Base-by-base conservation (phyloP, 2,888 invertebrate species). In the Drosophila neotestacea region DNA sequence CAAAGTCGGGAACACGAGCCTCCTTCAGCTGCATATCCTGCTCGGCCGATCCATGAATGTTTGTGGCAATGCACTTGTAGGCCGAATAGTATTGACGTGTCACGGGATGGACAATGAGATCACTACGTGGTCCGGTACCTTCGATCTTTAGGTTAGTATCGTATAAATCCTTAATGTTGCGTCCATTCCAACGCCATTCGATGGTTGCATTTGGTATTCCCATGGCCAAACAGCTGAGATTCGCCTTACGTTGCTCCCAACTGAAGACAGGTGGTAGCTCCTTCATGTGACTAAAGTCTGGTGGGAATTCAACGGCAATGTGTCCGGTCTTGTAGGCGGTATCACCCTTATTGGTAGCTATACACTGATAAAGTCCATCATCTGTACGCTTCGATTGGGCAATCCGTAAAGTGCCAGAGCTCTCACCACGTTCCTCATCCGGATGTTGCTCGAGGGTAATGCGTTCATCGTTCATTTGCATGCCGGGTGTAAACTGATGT, bases 161-260 rank as follows among this genome's bases (percentile, higher is more conserved):
- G 38, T 85, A 90, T 13, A 88, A 66, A 75, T 94, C 94, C 68
- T 93, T 92, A 30, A 95, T 90, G 68, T 94, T 94, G 48, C 92
- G 90, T 38, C 94, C 94, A 68, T 94, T 94, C 92, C 93, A 94
- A 92, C 94, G 95, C 98, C 98, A 98, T 89, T 95, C 95, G 81
- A 98, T 97, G 6, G 98, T 98, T 0, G 98, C 98, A 91, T 98
- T 98, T 4, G 98, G 98, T 85, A 98, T 94, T 90, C 95, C 95
- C 92, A 97, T 96, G n/a, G 97, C 97, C 48, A 96, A 94, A 90
- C 98, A 98, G 68, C 96, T 96, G 6, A 98, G 93, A 92, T 98
- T 98, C 2, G 96, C 96, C 1, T 96, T 95, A 81, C 94, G 94
- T 42, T 95, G 94, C 52, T 96, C 95, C 98, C 98, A 98, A 36